Base-by-base conservation (phyloP, 2,113 vertebrate genomes). In the Salvator merianae region DNA sequence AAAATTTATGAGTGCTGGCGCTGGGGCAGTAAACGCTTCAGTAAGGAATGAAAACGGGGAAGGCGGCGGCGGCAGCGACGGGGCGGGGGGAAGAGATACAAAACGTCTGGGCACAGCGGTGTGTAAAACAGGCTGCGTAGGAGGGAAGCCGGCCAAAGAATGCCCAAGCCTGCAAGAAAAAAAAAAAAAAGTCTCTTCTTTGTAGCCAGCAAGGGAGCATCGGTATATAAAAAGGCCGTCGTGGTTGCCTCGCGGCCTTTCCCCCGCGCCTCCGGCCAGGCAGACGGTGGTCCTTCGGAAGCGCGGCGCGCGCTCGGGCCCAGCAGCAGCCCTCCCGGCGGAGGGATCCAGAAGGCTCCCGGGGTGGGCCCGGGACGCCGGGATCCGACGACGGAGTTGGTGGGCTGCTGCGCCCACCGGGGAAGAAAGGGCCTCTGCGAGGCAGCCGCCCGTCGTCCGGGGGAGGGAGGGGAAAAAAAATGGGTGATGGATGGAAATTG, bases 1-100 rank as follows among this genome's bases (percentile, higher is more conserved):
- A 97, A 96, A 99, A 99, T 99, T 98, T 99, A 99, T 99, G 98
- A 97, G 97, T 96, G 90, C 95, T 93, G 97, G 97, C 95, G 91
- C 96, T 93, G 95, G 96, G 95, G 96, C 96, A 95, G 96, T 97
- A 97, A 98, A 97, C 95, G 97, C 97, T 97, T 96, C 93, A 95
- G 96, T 95, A 96, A 97, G 95, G 97, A 97, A 97, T 96, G 97
- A 96, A 97, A 97, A 97, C 96, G 7, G 50, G 50, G 68, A 20
- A 53, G 53, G 12, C 32, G 59, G 22, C 50, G 62, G 12, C 3
- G 59, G 16, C 32, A 20, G 36, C 53, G 73, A 8, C 14, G 66
- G 50, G 20, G 18, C 18, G 43, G 63, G 40, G 3, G 68, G 7
- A 32, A 76, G 92, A 95, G 95, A 94, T 93, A 20, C 55, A 20